Base-by-base conservation (phyloP, 2,888 invertebrate species). In the Yponomeuta evonymella region DNA sequence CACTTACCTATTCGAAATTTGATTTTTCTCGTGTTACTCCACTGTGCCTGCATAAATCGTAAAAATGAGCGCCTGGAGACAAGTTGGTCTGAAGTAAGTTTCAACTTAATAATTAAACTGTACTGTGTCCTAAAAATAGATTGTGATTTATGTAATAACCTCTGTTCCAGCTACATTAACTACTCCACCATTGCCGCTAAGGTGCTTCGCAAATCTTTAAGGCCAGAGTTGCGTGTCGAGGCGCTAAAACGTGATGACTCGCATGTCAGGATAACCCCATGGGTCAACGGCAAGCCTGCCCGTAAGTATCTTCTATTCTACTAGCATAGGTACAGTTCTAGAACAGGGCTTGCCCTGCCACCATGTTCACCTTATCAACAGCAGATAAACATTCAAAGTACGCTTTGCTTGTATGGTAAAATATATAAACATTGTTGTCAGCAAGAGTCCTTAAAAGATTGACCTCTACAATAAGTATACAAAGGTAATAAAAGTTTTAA, bases 151-250 rank as follows among this genome's bases (percentile, higher is more conserved):
- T 67, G 36, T 36, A 65, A 65, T 43, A 43, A 43, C 43, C 9
- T 43, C 8, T 29, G 73, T 85, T 88, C 73, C 85, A 99, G 98
- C 93, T 99, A 99, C 93, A 96, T 99, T 88, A 97, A 97, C 93
- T 99, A 97, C 90, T 99, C 98, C 72, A 97, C 96, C 86, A 97
- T 99, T 82, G 98, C 98, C 80, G 98, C 98, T 33, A 95, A 94
- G 81, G 92, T 97, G 71, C 90, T 98, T 72, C 94, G 98, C 73
- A 94, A 95, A 81, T 94, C 97, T 15, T 86, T 98, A 77, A 98
- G 98, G 86, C 86, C 95, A 1, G 96, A 97, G 67, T 78, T 95
- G 0, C 94, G 94, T 76, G 91, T 87, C 33, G 97, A 97, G 43
- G 97, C 97, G 51, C 77, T 93, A 33, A 97, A 96, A 83, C 94